Evolutionary conservation across 35 echinoderm and acorn worm genomes (phyloP), one percentile per base, ranked within the genome.

Genomic region (Eucidaris tribuloides): DNA sequence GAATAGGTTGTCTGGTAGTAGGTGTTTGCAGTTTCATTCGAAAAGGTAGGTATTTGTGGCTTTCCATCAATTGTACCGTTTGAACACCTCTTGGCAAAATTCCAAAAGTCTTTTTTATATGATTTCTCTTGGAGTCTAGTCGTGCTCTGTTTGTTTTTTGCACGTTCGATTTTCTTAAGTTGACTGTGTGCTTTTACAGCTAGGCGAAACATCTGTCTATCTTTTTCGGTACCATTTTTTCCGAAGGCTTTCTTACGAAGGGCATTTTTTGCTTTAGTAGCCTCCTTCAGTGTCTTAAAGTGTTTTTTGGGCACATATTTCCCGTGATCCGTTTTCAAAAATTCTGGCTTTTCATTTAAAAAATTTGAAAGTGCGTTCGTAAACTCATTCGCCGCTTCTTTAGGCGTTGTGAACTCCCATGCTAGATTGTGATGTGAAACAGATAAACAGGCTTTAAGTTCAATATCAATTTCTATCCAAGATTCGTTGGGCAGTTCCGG

Each of bases 71-170:
- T 27, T 45, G 41, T 71, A 11, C 62, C 63, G 18, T 65, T 42
- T 1, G 61, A 52, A 49, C 82, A 84, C 0, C 45, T 41, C 41
- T 71, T 84, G n/a, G 38, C 34, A 45, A 84, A 84, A 40, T 84
- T 81, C 72, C 76, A 78, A 61, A 86, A 86, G 55, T 86, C 46
- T 44, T 78, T 86, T 28, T 37, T 43, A 31, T 86, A 78, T 24
- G 29, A 24, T 22, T 9, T 19, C 46, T 86, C 52, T 20, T 86
- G 84, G 17, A 18, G 5, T 22, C 84, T n/a, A 4, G 65, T 33
- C 1, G 84, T 86, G 14, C 28, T 57, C 57, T 59, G 48, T 58
- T 77, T 77, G 29, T 34, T 41, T 86, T 86, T 78, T 19, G 1
- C 77, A 33, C 57, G 7, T 31, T 86, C 70, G 22, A 84, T 2